Conservation (phyloP, 2,797 vertebrate species). For the Xiphophorus birchmanni region DNA sequence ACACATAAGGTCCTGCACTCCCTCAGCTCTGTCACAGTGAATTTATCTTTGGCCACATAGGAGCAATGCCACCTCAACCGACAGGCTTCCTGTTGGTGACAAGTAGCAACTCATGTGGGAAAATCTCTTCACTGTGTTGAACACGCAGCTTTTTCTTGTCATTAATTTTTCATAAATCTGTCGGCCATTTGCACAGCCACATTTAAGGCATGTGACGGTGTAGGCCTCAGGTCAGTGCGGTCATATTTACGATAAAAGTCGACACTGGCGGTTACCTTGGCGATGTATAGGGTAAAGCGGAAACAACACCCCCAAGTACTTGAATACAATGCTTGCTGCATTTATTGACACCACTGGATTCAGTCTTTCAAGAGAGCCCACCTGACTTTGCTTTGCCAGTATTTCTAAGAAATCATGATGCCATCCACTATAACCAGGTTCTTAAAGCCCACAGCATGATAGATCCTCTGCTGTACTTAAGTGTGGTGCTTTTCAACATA, state of each 20-base stretch:
- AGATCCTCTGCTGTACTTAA: background rate
- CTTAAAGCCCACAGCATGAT: background rate
- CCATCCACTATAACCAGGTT: background rate
- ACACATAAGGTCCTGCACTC: background rate
- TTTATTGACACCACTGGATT: background rate
- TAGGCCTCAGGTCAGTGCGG: background rate
- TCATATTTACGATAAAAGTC: background rate
- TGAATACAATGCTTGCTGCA: background rate
- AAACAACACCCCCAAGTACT: background rate
- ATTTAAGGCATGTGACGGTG: background rate
- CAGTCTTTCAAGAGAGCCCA: background rate
- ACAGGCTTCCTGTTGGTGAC: background rate
- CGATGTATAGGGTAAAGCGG: background rate
- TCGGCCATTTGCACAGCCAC: conserved; percentile 1
- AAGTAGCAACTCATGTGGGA: conserved; percentile 3
- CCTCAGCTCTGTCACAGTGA: background rate
- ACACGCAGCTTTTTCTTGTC: background rate
- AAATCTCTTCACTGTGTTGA: background rate
- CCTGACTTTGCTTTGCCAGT: background rate
- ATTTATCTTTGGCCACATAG: background rate
- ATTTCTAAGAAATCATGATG: background rate
- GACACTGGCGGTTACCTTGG: background rate
- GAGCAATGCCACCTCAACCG: background rate
- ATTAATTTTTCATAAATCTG: conserved; percentile 7
- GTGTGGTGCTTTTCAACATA: background rate